Base-by-base conservation (phyloP, 2,888 invertebrate species). In the Xestia rhomboidea region DNA sequence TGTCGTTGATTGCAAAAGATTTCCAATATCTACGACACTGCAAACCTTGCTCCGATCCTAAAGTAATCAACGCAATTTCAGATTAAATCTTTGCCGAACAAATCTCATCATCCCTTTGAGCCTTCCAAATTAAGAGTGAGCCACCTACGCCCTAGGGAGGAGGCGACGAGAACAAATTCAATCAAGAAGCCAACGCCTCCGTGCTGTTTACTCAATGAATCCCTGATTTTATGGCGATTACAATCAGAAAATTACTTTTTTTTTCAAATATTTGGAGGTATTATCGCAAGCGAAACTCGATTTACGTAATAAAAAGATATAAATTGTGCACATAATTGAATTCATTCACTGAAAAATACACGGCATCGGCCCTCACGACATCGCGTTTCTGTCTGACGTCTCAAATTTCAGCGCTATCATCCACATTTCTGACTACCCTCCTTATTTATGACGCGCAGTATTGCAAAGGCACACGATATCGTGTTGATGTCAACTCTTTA, bases 381-480 rank as follows among this genome's bases (percentile, higher is more conserved):
- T 79, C 77, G 76, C 69, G 77, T 79, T 69, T 75, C 34, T 64
- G 44, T 46, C 72, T 68, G 68, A 69, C 66, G 77, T 78, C 79
- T 85, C 78, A 71, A 87, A 87, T 72, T 79, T 82, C 71, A 72
- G 64, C 51, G 77, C 60, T 78, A 82, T 82, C 83, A 64, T 75
- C 69, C 73, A 70, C 83, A 78, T 82, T 84, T 86, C 64, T 86
- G 79, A 72, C 86, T 82, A 57, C 46, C 81, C 74, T 73, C 49
- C 38, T 82, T 86, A 86, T 84, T 84, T 86, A 84, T 74, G 83
- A 82, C 64, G 83, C 73, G 70, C 67, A 18, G 72, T 78, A 85
- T 86, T 68, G 83, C 86, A n/a, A 78, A 70, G 83, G 38, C 79
- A 82, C 83, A 84, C 86, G 83, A 84, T 86, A 86, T 75, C 83